phyloP scores from a whole-genome alignment of 2,113 vertebrate species.

The Oxyruncus cristatus region DNA sequence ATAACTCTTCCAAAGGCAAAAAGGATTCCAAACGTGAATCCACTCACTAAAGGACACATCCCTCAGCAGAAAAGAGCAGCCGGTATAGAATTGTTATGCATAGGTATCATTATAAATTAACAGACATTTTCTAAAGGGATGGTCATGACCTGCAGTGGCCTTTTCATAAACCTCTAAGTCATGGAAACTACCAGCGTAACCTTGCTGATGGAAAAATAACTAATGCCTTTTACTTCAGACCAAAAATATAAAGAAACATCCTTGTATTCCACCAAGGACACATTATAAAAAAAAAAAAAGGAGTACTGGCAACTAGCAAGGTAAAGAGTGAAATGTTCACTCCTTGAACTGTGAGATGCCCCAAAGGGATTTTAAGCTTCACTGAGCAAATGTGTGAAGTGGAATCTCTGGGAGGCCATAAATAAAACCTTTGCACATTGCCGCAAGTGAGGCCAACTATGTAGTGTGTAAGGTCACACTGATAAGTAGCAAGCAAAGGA shows the following conservation, averaged over 20 bases:
- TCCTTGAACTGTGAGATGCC: conserved; percentile 43
- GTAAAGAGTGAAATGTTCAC: conserved; percentile 21
- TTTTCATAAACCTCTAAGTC: background rate
- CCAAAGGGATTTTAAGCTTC: conserved; percentile 55
- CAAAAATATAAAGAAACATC: conserved; percentile 10
- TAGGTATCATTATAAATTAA: background rate
- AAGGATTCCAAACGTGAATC: background rate
- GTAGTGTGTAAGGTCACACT: background rate
- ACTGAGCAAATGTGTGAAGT: conserved; percentile 43
- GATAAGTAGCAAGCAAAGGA: conserved; percentile 28
- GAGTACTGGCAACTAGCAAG: background rate
- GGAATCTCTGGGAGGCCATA: conserved; percentile 31
- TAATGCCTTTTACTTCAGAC: background rate
- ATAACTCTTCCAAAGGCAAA: background rate
- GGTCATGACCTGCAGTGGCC: background rate
- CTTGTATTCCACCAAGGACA: conserved; percentile 27
- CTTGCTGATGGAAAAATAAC: conserved; percentile 15
- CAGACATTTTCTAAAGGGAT: background rate
- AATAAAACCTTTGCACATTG: background rate
- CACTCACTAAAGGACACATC: background rate
- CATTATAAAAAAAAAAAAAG: conserved; percentile 5
- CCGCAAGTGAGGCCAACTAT: background rate
- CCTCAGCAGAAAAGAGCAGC: background rate
- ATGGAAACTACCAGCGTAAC: conserved; percentile 18
- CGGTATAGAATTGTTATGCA: background rate